Conservation (phyloP, 2,797 vertebrate species). For the Crenuchus spilurus region DNA sequence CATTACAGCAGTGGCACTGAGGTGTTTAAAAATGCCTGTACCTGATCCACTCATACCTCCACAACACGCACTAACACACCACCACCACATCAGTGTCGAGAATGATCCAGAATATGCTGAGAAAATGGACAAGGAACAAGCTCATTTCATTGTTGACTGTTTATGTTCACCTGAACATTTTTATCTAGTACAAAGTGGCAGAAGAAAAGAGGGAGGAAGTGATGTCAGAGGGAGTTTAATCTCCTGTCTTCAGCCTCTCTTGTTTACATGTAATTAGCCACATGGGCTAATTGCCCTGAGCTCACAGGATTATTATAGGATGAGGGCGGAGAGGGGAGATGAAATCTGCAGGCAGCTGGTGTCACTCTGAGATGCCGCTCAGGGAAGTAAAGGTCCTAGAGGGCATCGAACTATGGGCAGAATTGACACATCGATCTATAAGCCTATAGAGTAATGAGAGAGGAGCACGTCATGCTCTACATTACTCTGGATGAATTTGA, state of each 20-base stretch:
- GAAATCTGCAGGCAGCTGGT: slow-evolving; percentile 69
- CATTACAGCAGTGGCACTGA: too few species aligned
- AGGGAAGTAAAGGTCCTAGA: not conserved
- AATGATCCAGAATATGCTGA: too few species aligned
- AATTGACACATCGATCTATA: too few species aligned
- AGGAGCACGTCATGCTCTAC: not conserved
- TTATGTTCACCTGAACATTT: not conserved
- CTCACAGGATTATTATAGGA: slow-evolving; percentile 77
- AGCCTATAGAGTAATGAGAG: not conserved
- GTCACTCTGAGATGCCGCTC: slow-evolving; percentile 40
- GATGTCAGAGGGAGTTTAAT: slow-evolving; percentile 34
- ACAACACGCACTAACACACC: too few species aligned
- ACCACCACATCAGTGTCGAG: too few species aligned
- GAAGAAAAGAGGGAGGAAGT: not conserved
- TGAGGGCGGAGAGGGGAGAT: slow-evolving; percentile 60
- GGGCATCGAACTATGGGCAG: not conserved
- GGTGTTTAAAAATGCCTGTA: too few species aligned
- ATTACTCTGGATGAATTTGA: not conserved
- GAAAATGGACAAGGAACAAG: too few species aligned
- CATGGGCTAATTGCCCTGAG: slow-evolving; percentile 62
- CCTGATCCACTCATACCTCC: too few species aligned
- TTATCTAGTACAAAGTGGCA: slow-evolving; percentile 19
- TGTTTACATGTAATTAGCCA: slow-evolving; percentile 63
- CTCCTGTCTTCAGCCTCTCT: slow-evolving; percentile 47
- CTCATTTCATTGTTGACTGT: not conserved